These are phyloP conservation scores for Manduca sexta DNA, from an alignment of 1,140 invertebrate genomes.

Conservation along the genomic window DNA sequence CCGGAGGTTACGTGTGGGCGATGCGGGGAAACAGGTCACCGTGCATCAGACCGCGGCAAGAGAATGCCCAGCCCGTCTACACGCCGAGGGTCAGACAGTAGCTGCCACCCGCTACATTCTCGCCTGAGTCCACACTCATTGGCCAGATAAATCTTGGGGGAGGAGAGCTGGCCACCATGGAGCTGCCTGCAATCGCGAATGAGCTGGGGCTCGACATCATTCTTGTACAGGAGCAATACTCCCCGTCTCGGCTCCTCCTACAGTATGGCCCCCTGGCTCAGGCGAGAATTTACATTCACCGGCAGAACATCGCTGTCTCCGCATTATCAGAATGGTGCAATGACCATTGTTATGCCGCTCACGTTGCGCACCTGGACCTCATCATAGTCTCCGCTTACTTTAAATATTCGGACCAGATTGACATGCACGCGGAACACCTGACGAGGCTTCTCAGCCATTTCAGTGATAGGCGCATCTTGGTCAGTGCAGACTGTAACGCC, in stretches of 20 bases:
- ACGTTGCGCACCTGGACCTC: too few relatives aligned
- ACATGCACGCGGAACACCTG: too few relatives aligned
- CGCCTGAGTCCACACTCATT: neutral
- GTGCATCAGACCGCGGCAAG: neutral
- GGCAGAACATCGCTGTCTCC: too few relatives aligned
- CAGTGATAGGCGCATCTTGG: neutral
- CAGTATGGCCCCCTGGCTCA: neutral
- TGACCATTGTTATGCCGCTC: too few relatives aligned
- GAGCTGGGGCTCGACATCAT: neutral
- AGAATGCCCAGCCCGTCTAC: conserved; percentile 14
- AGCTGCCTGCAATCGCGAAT: too few relatives aligned
- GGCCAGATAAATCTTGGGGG: conserved; percentile 20
- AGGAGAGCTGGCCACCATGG: too few relatives aligned
- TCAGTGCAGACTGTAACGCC: conserved; percentile 20
- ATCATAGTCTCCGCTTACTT: too few relatives aligned
- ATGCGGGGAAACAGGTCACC: conserved; percentile 20
- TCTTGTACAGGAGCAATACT: conserved; percentile 1
- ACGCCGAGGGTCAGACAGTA: conserved; percentile 4
- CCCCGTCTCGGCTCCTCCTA: conserved; percentile 12
- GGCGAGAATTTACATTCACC: too few relatives aligned
- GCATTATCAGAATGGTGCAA: too few relatives aligned
- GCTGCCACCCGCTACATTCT: neutral
- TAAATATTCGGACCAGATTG: too few relatives aligned
- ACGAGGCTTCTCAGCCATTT: too few relatives aligned
- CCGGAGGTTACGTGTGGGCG: conserved; percentile 9